A percentile compares a stretch with the other conserved stretches of the same genome.
phyloP scores from a whole-genome alignment of 92 coral and sea anemone genomes.

The Zoanthus sansibaricus region DNA sequence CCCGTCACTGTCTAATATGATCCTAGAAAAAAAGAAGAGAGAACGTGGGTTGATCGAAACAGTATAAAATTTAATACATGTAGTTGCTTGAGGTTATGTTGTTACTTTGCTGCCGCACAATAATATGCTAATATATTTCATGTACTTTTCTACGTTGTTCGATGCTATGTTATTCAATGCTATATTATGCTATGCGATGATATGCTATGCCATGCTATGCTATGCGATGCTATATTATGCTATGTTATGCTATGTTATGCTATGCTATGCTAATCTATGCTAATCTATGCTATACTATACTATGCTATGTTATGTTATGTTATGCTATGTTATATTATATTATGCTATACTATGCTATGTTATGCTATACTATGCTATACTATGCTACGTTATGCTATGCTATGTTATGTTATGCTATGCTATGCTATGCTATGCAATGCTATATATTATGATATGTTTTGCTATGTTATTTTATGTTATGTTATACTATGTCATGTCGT shows the following conservation, averaged over 20 bases:
- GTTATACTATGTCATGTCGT: no score
- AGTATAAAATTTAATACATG: no score
- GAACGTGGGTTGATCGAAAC: background rate
- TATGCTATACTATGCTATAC: background rate
- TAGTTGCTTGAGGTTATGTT: no score
- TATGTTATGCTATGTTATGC: background rate
- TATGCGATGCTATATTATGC: background rate
- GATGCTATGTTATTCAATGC: background rate
- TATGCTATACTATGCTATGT: background rate
- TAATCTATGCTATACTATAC: no score
- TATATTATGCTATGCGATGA: background rate
- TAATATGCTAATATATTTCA: background rate
- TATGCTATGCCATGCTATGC: background rate
- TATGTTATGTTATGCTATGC: background rate
- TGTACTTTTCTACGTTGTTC: background rate
- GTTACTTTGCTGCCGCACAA: background rate
- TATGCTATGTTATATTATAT: background rate
- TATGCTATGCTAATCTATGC: background rate
- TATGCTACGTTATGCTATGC: background rate
- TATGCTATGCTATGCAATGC: background rate
- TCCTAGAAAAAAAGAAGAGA: conserved; percentile 49
- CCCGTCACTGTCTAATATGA: conserved; percentile 84
- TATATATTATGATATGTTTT: no score
- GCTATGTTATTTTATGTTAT: no score
- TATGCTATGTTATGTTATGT: no score